Base-by-base conservation (phyloP, 2,113 vertebrate species). In the Xerus inauris region DNA sequence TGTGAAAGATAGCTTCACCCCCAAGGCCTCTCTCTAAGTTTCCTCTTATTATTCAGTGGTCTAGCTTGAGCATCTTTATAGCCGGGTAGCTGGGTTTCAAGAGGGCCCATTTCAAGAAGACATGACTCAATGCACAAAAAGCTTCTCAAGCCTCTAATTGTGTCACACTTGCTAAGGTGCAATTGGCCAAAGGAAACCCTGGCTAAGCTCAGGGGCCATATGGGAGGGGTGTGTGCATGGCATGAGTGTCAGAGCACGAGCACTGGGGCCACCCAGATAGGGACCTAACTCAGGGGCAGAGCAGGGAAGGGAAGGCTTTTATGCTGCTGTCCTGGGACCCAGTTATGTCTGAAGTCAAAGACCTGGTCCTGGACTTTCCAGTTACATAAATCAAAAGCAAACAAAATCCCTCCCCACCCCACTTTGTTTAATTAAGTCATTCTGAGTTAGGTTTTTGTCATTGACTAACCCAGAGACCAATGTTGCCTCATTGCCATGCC, bases 251-350 rank as follows among this genome's bases (percentile, higher is more conserved):
- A n/a, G 35, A 35, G 32, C 13, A 3, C 30, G 28, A 32, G 14
- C n/a, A 1, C 47, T 19, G n/a, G 3, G 26, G 24, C 2, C 87
- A 22, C 9, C 17, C 35, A 3, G 0, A 2, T 28, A 32, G 35
- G 0, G 42, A 14, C 64, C n/a, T 38, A 30, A 6, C 7, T 40
- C 11, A 40, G 73, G 51, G 40, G 77, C 19, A 26, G 0, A 13
- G 35, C 6, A 7, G 8, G 7, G 8, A 7, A 1, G 7, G 8
- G 3, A n/a, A 17, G 51, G 11, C 26, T 47, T 42, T 38, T 5
- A 28, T 2, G 30, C 13, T 35, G 2, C 9, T n/a, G 20, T 17
- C 80, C 47, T 9, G 28, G 57, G 72, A 62, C 54, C 42, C 69
- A 72, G 49, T 1, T 24, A n/a, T 13, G 5, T 6, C 47, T 67